phyloP scores from a whole-genome alignment of 2,113 vertebrate genomes.

The Arvicanthis niloticus region DNA sequence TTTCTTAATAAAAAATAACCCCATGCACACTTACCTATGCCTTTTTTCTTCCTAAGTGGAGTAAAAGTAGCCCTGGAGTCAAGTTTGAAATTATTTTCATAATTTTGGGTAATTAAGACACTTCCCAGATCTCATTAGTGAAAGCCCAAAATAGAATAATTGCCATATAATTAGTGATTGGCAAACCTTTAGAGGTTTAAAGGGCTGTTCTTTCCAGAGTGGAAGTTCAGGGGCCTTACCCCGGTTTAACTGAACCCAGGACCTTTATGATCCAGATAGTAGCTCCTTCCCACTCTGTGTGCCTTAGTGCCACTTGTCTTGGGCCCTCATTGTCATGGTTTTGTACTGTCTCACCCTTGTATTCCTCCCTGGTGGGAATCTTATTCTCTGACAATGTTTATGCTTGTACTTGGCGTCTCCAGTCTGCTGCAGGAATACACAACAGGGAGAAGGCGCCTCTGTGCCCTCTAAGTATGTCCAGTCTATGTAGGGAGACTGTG shows the following conservation, averaged over 20 bases:
- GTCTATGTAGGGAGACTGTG: not conserved
- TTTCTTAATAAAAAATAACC: constrained; percentile 85
- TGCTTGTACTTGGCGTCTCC: not conserved
- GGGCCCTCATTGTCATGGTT: not conserved
- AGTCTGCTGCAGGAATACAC: not conserved
- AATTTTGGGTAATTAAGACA: constrained; percentile 86
- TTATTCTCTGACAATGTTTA: not conserved
- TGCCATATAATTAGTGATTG: constrained; percentile 85
- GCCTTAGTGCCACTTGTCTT: not conserved
- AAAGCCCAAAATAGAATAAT: constrained; percentile 87
- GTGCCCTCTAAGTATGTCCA: not conserved
- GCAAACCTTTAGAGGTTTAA: constrained; percentile 81
- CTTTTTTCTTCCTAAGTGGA: constrained; percentile 85
- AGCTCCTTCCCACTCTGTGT: not conserved
- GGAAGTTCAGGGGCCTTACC: constrained; percentile 53
- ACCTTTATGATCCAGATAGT: constrained; percentile 38
- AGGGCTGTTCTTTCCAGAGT: constrained; percentile 79
- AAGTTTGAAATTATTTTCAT: constrained; percentile 88
- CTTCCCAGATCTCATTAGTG: constrained; percentile 89
- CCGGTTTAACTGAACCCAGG: constrained; percentile 40
- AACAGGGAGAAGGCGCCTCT: not conserved
- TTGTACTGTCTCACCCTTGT: not conserved
- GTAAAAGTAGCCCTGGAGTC: constrained; percentile 89
- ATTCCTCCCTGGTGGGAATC: not conserved
- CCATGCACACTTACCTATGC: constrained; percentile 64